A percentile compares a stretch with the other conserved stretches of the same genome.
phyloP scores from a whole-genome alignment of 2,888 invertebrate species.

The Drosophila nigricruria region DNA sequence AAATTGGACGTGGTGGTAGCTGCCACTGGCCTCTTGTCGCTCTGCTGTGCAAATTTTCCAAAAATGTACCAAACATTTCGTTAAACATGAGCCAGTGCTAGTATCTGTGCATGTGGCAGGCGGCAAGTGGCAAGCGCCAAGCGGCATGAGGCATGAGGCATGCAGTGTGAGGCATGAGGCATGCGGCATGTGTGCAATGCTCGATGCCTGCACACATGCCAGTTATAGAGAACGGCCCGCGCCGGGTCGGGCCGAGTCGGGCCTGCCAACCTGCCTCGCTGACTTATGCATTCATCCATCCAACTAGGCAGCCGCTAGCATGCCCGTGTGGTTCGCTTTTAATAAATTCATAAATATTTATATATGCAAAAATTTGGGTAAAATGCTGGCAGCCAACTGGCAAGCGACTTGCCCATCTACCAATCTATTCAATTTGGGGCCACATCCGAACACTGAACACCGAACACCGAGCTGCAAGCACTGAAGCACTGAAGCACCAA shows the following conservation, averaged over 20 bases:
- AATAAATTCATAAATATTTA: conserved; percentile 87
- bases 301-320: conserved; percentile 61
- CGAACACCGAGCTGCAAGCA: conserved; percentile 14
- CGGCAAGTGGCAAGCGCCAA: conserved; percentile 29
- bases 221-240: neutral
- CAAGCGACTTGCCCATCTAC: conserved; percentile 41
- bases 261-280: conserved; percentile 54
- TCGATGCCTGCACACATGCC: conserved; percentile 22
- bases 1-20: conserved; percentile 21
- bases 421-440: conserved; percentile 74
- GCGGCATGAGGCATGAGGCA: conserved; percentile 13
- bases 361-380: conserved; percentile 83
- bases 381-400: conserved; percentile 69
- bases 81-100: conserved; percentile 60
- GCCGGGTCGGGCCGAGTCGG: conserved; percentile 3
- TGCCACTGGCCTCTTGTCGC: conserved; percentile 37
- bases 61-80: conserved; percentile 75
- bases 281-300: conserved; percentile 80
- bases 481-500: conserved; percentile 15
- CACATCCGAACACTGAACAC: conserved; percentile 27
- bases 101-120: conserved; percentile 29
- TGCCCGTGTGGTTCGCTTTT: conserved; percentile 73
- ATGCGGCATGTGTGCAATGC: conserved; percentile 48
- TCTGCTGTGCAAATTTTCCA: conserved; percentile 70
- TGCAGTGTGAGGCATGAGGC: neutral